Evolutionary conservation across 2,113 vertebrate genomes (phyloP).

Genomic region (Ivindomyrus marchei): DNA sequence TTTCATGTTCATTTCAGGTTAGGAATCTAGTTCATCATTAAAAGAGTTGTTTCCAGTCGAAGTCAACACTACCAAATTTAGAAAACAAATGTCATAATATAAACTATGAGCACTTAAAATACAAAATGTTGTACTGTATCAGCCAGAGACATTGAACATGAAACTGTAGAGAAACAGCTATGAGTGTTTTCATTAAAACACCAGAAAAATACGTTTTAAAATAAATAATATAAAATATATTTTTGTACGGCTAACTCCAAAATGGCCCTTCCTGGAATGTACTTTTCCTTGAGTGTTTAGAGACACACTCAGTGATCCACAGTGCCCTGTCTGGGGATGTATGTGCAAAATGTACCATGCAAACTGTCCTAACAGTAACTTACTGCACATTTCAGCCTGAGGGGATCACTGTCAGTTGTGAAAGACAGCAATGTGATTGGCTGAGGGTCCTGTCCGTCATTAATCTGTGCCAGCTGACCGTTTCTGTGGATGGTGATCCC

Average conservation of each 20-base stretch:
- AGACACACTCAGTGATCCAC: neutral
- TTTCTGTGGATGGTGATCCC: slow-evolving; percentile 54
- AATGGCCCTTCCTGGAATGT: neutral
- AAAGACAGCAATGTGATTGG: slow-evolving; percentile 66
- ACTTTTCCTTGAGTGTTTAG: neutral
- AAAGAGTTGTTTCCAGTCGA: neutral
- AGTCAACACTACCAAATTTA: neutral
- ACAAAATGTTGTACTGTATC: neutral
- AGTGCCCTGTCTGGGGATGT: neutral
- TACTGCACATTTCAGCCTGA: slow-evolving; percentile 70
- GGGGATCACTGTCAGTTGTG: slow-evolving; percentile 45
- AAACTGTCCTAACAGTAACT: slow-evolving; percentile 45
- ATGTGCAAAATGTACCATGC: neutral
- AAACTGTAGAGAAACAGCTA: neutral
- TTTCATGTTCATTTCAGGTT: neutral
- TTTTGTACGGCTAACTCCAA: neutral
- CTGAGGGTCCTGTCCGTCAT: slow-evolving; percentile 47
- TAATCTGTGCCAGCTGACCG: slow-evolving; percentile 68
- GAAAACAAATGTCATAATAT: neutral
- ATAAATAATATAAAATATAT: neutral
- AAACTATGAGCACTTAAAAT: neutral
- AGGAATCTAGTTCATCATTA: neutral
- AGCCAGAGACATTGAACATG: neutral
- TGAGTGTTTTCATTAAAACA: neutral
- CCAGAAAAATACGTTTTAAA: neutral